Conservation (phyloP, 2,113 vertebrate species). For the Leptocoma aspasia region DNA sequence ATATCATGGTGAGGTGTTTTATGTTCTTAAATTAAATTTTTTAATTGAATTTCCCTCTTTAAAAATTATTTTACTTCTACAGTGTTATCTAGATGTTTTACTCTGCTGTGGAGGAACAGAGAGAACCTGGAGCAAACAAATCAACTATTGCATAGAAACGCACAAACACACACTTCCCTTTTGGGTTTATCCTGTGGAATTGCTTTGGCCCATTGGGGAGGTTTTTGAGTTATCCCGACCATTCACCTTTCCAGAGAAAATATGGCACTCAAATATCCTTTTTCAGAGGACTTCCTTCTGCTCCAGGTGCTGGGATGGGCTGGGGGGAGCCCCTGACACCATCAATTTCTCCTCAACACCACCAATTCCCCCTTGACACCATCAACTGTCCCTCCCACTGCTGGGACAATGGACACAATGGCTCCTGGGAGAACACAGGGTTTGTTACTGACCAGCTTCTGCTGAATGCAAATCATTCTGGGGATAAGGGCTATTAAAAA, state of each 20-base stretch:
- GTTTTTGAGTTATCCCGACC: not conserved
- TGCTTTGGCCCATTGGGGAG: not conserved
- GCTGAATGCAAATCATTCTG: not conserved
- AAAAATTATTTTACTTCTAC: not conserved
- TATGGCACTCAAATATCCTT: not conserved
- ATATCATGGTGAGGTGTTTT: not conserved
- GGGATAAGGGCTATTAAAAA: not conserved
- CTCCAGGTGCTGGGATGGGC: not conserved
- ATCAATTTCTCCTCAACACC: not conserved
- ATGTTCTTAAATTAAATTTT: not conserved
- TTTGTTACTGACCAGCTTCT: not conserved
- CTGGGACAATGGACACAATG: rapidly evolving
- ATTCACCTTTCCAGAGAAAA: not conserved
- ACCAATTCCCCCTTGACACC: not conserved
- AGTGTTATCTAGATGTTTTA: not conserved
- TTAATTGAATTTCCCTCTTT: not conserved
- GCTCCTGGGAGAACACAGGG: rapidly evolving
- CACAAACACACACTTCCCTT: not conserved
- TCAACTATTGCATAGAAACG: not conserved
- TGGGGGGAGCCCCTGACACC: not conserved
- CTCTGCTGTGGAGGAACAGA: not conserved
- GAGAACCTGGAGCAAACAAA: not conserved
- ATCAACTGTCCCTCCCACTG: not conserved
- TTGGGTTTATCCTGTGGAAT: not conserved
- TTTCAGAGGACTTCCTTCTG: not conserved